Evolutionary conservation across 1,140 invertebrate genomes (phyloP), one percentile per base, ranked within the genome.

Genomic region (Acromyrmex echinatior): DNA sequence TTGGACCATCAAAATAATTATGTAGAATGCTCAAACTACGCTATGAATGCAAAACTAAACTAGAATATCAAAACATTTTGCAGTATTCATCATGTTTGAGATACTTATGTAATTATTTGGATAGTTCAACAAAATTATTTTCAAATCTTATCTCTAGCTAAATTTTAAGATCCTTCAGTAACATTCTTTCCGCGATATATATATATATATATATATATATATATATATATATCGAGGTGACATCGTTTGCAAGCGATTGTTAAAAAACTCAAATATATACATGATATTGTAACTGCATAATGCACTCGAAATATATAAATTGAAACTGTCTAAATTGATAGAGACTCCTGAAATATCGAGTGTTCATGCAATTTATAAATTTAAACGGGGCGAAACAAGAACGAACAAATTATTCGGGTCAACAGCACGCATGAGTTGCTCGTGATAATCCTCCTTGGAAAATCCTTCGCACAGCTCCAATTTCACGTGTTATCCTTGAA

Each of bases 401-500:
- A 62, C 31, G 12, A 9, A 60, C 56, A 62, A 35, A 51, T 84
- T 76, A 74, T 82, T 70, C 49, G 9, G 66, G 53, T 82, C 56
- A 58, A 49, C n/a, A 74, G 56, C 18, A 62, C 45, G 80, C 70
- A 62, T 4, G 68, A 82, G 12, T 82, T 70, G 71, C 71, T 45
- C 56, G 31, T 31, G 65, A 39, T 81, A 81, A 81, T 81, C 49
- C 65, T 81, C 65, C 65, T 81, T 81, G 78, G 49, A 56, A 70
- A 81, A 81, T 81, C 78, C 78, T 81, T 81, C 78, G 65, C 14
- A 5, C 78, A 25, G n/a, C 49, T 70, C 65, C 49, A 71, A 71
- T 81, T 81, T 81, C 78, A 45, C 65, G 65, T 70, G 16, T 68
- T 56, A 56, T 39, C 78, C 65, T 81, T 81, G 78, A 53, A 71